phyloP scores from a whole-genome alignment of 2,113 vertebrate genomes.

The Actenoides lindsayi region DNA sequence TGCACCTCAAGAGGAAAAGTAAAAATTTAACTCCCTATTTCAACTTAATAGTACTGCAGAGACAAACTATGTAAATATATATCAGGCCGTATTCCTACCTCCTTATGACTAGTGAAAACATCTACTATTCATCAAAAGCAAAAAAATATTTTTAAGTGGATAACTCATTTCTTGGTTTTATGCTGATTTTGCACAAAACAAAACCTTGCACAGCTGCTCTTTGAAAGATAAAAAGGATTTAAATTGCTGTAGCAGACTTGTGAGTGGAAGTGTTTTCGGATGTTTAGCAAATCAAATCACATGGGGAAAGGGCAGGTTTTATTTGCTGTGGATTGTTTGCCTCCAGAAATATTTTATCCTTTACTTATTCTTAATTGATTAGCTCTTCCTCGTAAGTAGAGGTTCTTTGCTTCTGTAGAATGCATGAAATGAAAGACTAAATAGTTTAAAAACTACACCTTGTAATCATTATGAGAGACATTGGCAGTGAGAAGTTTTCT shows the following conservation, averaged over 20 bases:
- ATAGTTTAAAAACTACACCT: neutral
- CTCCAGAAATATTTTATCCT: slow-evolving; percentile 11
- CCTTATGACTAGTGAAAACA: neutral
- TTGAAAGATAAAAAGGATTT: slow-evolving; percentile 68
- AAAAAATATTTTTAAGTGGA: slow-evolving; percentile 17
- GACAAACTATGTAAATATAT: neutral
- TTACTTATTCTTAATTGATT: slow-evolving; percentile 38
- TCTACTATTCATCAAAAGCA: neutral
- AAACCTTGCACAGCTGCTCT: slow-evolving; percentile 58
- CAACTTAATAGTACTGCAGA: neutral
- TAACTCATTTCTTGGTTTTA: slow-evolving; percentile 44
- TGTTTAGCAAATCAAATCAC: slow-evolving; percentile 39
- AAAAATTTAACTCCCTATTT: neutral
- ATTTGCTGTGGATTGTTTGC: slow-evolving; percentile 20
- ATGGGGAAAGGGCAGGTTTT: slow-evolving; percentile 5
- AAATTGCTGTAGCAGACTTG: slow-evolving; percentile 42
- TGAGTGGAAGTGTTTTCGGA: slow-evolving; percentile 41
- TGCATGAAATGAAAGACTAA: neutral
- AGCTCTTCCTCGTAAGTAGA: neutral
- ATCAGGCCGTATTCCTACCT: neutral
- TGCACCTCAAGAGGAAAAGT: neutral
- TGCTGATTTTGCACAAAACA: slow-evolving; percentile 58
- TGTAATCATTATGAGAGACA: neutral
- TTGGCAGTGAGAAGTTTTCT: neutral
- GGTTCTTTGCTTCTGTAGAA: neutral